Conservation (phyloP, 2,888 invertebrate species). For the Eupithecia subfuscata region DNA sequence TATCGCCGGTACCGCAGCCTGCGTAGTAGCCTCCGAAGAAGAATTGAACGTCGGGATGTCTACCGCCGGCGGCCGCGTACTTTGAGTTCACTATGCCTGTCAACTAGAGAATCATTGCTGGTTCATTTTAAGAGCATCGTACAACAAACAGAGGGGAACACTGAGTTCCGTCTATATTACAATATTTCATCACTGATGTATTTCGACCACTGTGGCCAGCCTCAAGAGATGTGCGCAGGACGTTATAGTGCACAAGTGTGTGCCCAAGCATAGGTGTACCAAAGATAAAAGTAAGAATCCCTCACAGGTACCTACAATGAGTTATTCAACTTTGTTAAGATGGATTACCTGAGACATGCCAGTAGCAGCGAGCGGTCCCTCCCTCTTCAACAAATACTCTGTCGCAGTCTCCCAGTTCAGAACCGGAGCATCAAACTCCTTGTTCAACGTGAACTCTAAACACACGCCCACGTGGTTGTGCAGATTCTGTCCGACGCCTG, state of each 20-base stretch:
- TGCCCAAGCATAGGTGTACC: too few relatives aligned
- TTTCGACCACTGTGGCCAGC: too few relatives aligned
- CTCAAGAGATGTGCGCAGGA: too few relatives aligned
- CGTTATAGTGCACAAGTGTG: too few relatives aligned
- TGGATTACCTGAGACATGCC: slow-evolving; percentile 85
- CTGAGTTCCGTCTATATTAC: too few relatives aligned
- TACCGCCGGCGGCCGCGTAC: slow-evolving; percentile 83
- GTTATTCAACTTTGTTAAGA: too few relatives aligned
- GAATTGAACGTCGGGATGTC: slow-evolving; percentile 86
- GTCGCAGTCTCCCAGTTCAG: slow-evolving; percentile 85
- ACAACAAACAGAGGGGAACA: too few relatives aligned
- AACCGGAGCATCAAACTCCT: slow-evolving; percentile 79
- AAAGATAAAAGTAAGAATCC: too few relatives aligned
- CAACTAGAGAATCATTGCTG: slow-evolving; percentile 53
- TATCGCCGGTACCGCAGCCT: slow-evolving; percentile 82
- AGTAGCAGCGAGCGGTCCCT: slow-evolving; percentile 86
- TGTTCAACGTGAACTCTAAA: slow-evolving; percentile 81
- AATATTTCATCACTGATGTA: too few relatives aligned
- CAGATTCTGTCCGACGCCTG: slow-evolving; percentile 88
- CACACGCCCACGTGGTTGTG: slow-evolving; percentile 88
- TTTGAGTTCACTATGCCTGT: slow-evolving; percentile 86
- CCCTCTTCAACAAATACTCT: slow-evolving; percentile 85
- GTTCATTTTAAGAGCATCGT: too few relatives aligned
- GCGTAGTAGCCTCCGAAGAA: slow-evolving; percentile 87
- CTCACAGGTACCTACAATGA: too few relatives aligned